Base-by-base conservation (phyloP, 2,113 vertebrate genomes). In the Phoxinus phoxinus region DNA sequence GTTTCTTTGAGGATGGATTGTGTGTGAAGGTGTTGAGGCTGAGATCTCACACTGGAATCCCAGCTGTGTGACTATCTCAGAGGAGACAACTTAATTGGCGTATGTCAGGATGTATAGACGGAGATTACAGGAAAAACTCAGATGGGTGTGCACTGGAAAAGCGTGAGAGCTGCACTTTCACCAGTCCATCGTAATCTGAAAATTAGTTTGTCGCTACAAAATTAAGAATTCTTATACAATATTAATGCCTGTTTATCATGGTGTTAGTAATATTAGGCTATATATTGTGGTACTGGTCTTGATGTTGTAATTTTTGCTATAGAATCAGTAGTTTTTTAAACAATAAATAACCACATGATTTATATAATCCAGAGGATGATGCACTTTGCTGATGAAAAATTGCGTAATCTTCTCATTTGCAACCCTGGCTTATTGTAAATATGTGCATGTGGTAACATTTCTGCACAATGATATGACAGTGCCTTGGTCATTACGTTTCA, bases 1-100 rank as follows among this genome's bases (percentile, higher is more conserved):
- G 30, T 56, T 85, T 71, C 41, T 80, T 85, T 72, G 69, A 81
- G 53, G 72, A 44, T 56, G 6, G 17, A 21, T 53, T 53, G 17
- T 21, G 51, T 53, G 6, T 53, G 51, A 53, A 27, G 19, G 27
- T 56, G 44, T 85, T 84, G 44, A 41, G 79, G 77, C 59, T 61
- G 65, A 87, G 58, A 69, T 75, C 82, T 89, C 81, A 80, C 85
- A 59, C 86, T 85, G 75, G 84, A 84, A 75, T 63, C 32, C 86
- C 86, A 63, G 84, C 88, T 87, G 86, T 63, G 88, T 58, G 85
- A 74, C 65, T 25, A 59, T 81, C 58, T 85, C 74, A 35, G 65
- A 72, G 80, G 51, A 61, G 88, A 89, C 88, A 87, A 51, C 83
- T 85, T 89, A 89, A 89, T 76, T 85, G 81, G 65, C 17, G 44